These are phyloP conservation scores for Prunella himalayana DNA, from an alignment of 2,113 vertebrate species.

Conservation along the genomic window DNA sequence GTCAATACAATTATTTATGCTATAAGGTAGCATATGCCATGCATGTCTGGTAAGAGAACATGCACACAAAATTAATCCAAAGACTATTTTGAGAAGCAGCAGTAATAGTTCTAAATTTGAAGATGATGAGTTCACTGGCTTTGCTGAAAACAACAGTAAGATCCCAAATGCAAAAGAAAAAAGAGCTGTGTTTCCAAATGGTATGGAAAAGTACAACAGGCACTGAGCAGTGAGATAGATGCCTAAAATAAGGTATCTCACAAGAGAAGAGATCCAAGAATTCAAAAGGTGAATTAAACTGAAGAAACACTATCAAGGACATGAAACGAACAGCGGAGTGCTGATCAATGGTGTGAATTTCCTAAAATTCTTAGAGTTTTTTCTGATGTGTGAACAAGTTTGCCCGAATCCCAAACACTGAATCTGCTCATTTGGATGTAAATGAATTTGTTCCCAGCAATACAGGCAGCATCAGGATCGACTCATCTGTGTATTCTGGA, in stretches of 20 bases:
- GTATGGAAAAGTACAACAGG: background rate
- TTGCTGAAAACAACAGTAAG: background rate
- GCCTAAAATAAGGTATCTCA: background rate
- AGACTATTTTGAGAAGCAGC: background rate
- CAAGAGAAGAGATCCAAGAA: background rate
- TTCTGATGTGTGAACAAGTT: background rate
- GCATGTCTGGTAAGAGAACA: background rate
- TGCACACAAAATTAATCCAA: background rate
- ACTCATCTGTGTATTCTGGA: background rate
- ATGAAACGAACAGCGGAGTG: background rate
- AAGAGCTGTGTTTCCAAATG: background rate
- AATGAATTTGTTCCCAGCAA: background rate
- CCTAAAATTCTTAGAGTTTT: background rate
- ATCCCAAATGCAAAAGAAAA: background rate
- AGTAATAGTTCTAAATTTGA: background rate
- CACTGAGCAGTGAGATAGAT: fast-evolving
- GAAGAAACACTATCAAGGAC: background rate
- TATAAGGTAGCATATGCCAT: background rate
- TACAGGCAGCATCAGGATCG: fast-evolving
- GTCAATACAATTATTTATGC: background rate
- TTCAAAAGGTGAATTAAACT: background rate
- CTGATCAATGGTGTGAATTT: background rate
- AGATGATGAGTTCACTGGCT: background rate
- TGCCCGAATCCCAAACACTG: background rate
- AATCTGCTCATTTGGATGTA: background rate